Base-by-base conservation (phyloP, 2,113 vertebrate genomes). In the Penelope pileata region DNA sequence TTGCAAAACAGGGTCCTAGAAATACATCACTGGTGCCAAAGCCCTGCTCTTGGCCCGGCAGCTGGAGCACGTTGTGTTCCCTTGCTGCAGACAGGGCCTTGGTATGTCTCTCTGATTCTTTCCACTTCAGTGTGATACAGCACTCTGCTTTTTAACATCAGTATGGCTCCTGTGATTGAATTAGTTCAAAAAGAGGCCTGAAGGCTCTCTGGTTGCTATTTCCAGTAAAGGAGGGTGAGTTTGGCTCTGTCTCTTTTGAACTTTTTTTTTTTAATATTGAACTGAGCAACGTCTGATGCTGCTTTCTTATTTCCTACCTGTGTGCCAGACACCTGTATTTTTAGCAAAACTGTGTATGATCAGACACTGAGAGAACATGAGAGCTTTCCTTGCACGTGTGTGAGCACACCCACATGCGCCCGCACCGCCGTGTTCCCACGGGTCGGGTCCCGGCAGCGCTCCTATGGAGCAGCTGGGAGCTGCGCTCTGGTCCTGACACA, bases 381-480 rank as follows among this genome's bases (percentile, higher is more conserved):
- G 87, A 79, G 84, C 75, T 56, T 42, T 90, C 81, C 82, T 56
- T 75, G 82, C 77, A 83, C 85, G 38, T 59, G 40, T 93, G 92
- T 84, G 95, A 84, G 51, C 88, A 75, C 88, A 88, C 95, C 93
- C 91, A 94, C 91, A 58, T 77, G 7, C 36, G 29, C 81, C 36
- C 53, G 83, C 30, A 1, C 91, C 59, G 81, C 94, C 8, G 34
- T 64, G 90, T 97, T 97, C 95, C 94, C 96, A 96, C 90, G 93
- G 96, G 86, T 88, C 70, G 16, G 86, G 93, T 74, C 95, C 79
- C 91, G 74, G 96, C 94, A 91, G 96, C 94, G 59, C 91, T 95
- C 92, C 90, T 72, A 81, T 95, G 92, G 95, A 96, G 96, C 74
- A 81, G 90, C 95, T 95, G 93, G 79, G 56, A 97, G 94, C 94